A percentile compares a stretch with the other conserved stretches of the same genome.
Evolutionary conservation across 2,888 invertebrate species (phyloP).

Genomic region (Aphrophora alni): DNA sequence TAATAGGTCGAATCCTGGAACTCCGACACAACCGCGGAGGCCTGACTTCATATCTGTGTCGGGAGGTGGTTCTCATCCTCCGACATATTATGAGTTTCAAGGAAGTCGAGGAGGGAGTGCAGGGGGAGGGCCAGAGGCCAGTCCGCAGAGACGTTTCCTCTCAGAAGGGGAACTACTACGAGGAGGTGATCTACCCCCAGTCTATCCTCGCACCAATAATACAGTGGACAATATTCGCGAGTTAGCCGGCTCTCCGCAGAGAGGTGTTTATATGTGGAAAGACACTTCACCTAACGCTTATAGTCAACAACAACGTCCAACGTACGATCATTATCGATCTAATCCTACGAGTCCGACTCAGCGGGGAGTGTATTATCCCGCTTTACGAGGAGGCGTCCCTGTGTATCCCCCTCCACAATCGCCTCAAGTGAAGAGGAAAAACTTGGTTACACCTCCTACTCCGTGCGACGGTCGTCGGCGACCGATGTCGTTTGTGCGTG

Average conservation of each 20-base stretch:
- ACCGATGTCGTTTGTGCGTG: conserved; percentile 88
- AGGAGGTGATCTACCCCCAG: conserved; percentile 61
- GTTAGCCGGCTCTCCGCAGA: conserved; percentile 85
- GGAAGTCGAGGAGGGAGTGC: conserved; percentile 54
- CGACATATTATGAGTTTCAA: conserved; percentile 57
- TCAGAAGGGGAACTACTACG: conserved; percentile 82
- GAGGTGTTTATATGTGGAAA: conserved; percentile 81
- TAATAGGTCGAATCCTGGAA: conserved; percentile 86
- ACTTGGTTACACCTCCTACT: conserved; percentile 55
- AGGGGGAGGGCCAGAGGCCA: conserved; percentile 59
- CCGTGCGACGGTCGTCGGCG: conserved; percentile 64
- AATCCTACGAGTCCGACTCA: conserved; percentile 78
- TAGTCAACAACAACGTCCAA: conserved; percentile 57
- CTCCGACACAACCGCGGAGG: conserved; percentile 87
- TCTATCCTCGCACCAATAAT: conserved; percentile 72
- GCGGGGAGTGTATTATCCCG: conserved; percentile 59
- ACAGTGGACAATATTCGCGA: conserved; percentile 88
- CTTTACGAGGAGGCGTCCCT: conserved; percentile 70
- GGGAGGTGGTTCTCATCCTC: conserved; percentile 52
- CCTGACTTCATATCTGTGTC: conserved; percentile 85
- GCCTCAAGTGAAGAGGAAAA: conserved; percentile 66
- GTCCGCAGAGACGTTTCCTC: conserved; percentile 79
- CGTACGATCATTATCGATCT: conserved; percentile 66
- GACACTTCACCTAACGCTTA: conserved; percentile 74
- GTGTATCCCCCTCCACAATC: conserved; percentile 68